Base-by-base conservation (phyloP, 2,888 invertebrate species). In the Dusona sp. region DNA sequence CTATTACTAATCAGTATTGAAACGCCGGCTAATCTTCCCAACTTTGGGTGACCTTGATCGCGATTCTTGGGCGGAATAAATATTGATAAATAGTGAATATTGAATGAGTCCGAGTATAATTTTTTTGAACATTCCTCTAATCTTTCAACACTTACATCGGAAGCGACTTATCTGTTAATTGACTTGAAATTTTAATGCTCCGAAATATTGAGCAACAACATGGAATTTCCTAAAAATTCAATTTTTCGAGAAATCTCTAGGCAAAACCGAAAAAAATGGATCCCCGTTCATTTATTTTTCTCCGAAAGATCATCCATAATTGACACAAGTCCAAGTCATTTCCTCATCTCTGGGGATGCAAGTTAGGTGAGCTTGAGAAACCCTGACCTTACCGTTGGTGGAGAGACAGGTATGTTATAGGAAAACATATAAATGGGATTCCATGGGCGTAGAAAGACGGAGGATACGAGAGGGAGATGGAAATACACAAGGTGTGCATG, bases 371-470 rank as follows among this genome's bases (percentile, higher is more conserved):
- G 73, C 80, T 77, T 88, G 89, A 88, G 87, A 88, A 82, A 87
- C 87, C 83, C 88, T 88, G 88, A 80, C 77, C 84, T 79, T 78
- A 67, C 36, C 78, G 84, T 54, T 81, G 65, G 57, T 64, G n/a
- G 42, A 67, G 79, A 86, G 89, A 90, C 92, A 92, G 92, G 92
- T 92, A 92, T 89, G 84, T 87, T 88, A 70, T 81, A 84, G 88
- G 90, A 85, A 89, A 89, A 92, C 88, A 90, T 88, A 92, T 91
- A 91, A 92, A 91, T 89, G 89, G 90, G 90, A 88, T 90, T 90
- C 90, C 90, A 83, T 80, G 83, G 82, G 70, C 67, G 45, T 42
- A 70, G 74, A 81, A 90, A 92, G 90, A 89, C 84, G 90, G 88
- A 88, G 83, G 84, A 89, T 88, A 87, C 81, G 74, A 85, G 89